Conservation (phyloP, 1,140 invertebrate species). For the Microplitis demolitor region DNA sequence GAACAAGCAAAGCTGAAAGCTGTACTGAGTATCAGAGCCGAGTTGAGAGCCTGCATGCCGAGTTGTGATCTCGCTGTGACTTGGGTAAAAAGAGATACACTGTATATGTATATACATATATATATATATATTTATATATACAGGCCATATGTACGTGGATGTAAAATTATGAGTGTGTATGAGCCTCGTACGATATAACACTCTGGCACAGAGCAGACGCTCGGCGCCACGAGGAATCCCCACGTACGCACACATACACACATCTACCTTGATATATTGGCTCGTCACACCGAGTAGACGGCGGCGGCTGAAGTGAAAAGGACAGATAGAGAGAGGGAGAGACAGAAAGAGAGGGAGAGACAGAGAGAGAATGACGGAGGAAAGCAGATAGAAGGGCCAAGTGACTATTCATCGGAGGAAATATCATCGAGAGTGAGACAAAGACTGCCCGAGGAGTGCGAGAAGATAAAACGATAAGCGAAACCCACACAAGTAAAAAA, state of each 20-base stretch:
- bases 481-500: not conserved
- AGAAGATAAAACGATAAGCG: no score
- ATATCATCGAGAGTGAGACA: no score
- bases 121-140: not conserved
- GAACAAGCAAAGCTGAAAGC: no score
- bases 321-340: not conserved
- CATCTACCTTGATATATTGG: constrained; percentile 4
- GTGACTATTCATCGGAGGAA: no score
- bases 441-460: no score
- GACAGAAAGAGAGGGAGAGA: not conserved
- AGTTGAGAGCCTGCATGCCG: no score
- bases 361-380: not conserved
- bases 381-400: no score
- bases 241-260: not conserved
- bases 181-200: constrained; percentile 2
- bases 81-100: no score
- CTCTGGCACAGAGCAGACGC: constrained; percentile 22
- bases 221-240: constrained; percentile 35
- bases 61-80: no score
- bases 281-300: constrained; percentile 1
- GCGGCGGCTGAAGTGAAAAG: no score
- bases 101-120: no score
- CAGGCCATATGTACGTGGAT: not conserved
- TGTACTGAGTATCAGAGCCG: no score
- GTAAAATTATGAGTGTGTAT: constrained; percentile 1